These are phyloP conservation scores for Champsocephalus esox DNA, from an alignment of 2,797 vertebrate species.

Conservation along the genomic window DNA sequence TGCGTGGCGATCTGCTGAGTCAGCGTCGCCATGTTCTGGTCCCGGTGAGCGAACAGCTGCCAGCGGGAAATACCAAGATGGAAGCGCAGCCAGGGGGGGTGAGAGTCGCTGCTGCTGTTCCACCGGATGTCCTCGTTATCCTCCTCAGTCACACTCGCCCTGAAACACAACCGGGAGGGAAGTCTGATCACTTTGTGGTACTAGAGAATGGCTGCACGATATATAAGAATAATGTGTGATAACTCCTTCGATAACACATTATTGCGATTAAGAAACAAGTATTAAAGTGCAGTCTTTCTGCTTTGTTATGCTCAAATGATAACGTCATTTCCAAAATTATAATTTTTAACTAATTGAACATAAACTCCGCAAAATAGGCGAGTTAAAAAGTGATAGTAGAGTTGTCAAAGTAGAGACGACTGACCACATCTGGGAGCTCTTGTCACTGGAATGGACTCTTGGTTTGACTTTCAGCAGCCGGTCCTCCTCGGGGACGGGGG, in stretches of 20 bases:
- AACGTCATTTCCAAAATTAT: too few species aligned
- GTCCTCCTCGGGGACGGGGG: constrained; percentile 79
- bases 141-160: constrained; percentile 74
- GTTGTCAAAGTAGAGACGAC: constrained; percentile 39
- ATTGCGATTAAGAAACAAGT: too few species aligned
- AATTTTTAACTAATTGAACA: too few species aligned
- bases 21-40: constrained; percentile 76
- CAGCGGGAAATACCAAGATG: constrained; percentile 87
- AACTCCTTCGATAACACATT: too few species aligned
- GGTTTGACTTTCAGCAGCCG: constrained; percentile 84
- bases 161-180: constrained; percentile 28
- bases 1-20: constrained; percentile 79
- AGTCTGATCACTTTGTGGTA: too few species aligned
- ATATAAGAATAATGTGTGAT: too few species aligned
- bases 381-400: too few species aligned
- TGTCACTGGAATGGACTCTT: constrained; percentile 72
- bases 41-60: constrained; percentile 85
- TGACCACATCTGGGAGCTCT: constrained; percentile 83
- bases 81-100: constrained; percentile 85
- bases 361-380: too few species aligned
- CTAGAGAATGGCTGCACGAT: not conserved
- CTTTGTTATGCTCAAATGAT: too few species aligned
- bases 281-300: too few species aligned
- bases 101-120: constrained; percentile 73
- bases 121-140: constrained; percentile 66